Base-by-base conservation (phyloP, 2,113 vertebrate species). In the Datnioides undecimradiatus region DNA sequence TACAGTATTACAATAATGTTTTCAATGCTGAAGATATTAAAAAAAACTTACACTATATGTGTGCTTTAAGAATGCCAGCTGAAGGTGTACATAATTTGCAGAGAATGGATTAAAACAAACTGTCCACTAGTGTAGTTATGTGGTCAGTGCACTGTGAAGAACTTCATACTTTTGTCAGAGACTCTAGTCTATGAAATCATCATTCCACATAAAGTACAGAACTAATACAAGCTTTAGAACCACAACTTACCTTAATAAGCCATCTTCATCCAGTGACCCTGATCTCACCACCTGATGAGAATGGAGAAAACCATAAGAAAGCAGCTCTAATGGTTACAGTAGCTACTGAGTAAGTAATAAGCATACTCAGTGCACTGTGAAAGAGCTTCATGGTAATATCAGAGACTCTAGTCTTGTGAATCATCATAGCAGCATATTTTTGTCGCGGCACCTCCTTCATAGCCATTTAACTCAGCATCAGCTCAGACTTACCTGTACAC, bases 341-440 rank as follows among this genome's bases (percentile, higher is more conserved):
- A 8, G 31, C 25, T 19, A 27, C 0, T 14, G 4, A 43, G 0
- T 10, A 0, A 10, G 25, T 63, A 2, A 8, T 0, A 43, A 54
- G 58, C 48, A 36, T 69, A 48, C 12, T 90, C 88, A 90, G 88
- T 89, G 87, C 85, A 90, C 90, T 92, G 89, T 92, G 89, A 90
- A 90, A 83, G 52, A 85, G 54, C 91, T 67, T 92, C 91, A 91
- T 76, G 41, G 34, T n/a, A 6, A 34, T 33, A 31, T 92, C 91
- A 91, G 91, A 90, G 91, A 92, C 91, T 91, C 91, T 92, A 92
- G 91, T 91, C 91, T 87, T 23, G 43, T 78, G 78, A 67, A 78
- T 92, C 91, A 92, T 92, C 89, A 91, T 45, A 34, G 67, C 2
- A 73, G 82, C 79, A 74, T 52, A 1, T 49, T 25, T 7, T 33